A percentile compares a stretch with the other conserved stretches of the same genome.
Evolutionary conservation across 2,888 invertebrate species (phyloP).

Genomic region (Polyommatus iphigenia): DNA sequence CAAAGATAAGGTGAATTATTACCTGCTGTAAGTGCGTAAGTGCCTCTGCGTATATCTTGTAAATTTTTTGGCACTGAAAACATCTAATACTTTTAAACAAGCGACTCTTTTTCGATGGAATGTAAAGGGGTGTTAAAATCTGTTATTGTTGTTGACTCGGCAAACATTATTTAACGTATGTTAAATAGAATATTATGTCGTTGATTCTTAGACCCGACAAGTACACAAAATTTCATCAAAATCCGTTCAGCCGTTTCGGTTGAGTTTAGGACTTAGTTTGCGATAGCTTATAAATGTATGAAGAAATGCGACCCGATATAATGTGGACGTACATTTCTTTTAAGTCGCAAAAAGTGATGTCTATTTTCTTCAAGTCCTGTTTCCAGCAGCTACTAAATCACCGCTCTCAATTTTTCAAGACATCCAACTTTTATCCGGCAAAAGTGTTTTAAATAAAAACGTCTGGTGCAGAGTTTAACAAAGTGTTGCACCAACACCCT

Average conservation of each 20-base stretch:
- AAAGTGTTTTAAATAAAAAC: conserved; percentile 26
- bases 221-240: not conserved
- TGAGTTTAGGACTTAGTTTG: not conserved
- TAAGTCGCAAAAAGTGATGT: not conserved
- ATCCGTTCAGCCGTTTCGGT: not conserved
- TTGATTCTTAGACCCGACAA: too few relatives aligned
- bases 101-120: too few relatives aligned
- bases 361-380: not conserved
- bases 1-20: not conserved
- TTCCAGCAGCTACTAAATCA: conserved; percentile 16
- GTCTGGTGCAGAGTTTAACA: conserved; percentile 22
- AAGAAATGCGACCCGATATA: not conserved
- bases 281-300: not conserved
- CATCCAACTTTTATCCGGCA: conserved; percentile 13
- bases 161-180: too few relatives aligned
- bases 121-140: too few relatives aligned
- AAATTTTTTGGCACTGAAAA: too few relatives aligned
- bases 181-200: too few relatives aligned
- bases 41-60: too few relatives aligned
- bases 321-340: not conserved
- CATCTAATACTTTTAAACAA: too few relatives aligned
- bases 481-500: conserved; percentile 24
- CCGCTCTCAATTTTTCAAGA: not conserved
- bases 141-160: too few relatives aligned
- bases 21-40: conserved; percentile 2